These are phyloP conservation scores for Anthoptus insignis DNA, from an alignment of 2,888 invertebrate species.

Conservation along the genomic window DNA sequence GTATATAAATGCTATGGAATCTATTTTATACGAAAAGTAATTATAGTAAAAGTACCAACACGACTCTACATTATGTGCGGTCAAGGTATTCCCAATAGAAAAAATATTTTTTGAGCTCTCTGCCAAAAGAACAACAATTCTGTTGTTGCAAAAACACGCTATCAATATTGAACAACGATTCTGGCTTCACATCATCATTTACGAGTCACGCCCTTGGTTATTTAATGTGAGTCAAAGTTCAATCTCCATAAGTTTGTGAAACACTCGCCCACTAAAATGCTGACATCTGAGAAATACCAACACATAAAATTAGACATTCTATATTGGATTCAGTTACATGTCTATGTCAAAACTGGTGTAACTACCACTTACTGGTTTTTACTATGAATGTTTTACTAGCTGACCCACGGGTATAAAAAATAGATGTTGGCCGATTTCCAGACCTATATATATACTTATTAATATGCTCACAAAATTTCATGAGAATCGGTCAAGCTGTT, in stretches of 20 bases:
- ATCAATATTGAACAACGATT: background rate
- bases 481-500: too few species aligned
- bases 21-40: too few species aligned
- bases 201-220: slow-evolving; percentile 10
- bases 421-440: too few species aligned
- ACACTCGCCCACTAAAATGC: slow-evolving; percentile 17
- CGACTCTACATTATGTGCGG: too few species aligned
- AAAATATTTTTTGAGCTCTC: too few species aligned
- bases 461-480: too few species aligned
- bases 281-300: slow-evolving; percentile 29
- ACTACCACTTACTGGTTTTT: slow-evolving; percentile 4
- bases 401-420: too few species aligned
- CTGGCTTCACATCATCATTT: slow-evolving; percentile 1
- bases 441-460: too few species aligned
- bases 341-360: slow-evolving; percentile 8
- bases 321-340: background rate
- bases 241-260: slow-evolving; percentile 16
- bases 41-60: too few species aligned
- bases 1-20: too few species aligned
- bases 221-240: slow-evolving; percentile 32
- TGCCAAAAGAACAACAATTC: background rate
- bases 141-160: background rate
- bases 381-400: too few species aligned
- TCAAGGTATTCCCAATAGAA: too few species aligned
- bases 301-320: slow-evolving; percentile 19